Conservation (phyloP, 2,888 invertebrate genomes). For the Netelia melanura region DNA sequence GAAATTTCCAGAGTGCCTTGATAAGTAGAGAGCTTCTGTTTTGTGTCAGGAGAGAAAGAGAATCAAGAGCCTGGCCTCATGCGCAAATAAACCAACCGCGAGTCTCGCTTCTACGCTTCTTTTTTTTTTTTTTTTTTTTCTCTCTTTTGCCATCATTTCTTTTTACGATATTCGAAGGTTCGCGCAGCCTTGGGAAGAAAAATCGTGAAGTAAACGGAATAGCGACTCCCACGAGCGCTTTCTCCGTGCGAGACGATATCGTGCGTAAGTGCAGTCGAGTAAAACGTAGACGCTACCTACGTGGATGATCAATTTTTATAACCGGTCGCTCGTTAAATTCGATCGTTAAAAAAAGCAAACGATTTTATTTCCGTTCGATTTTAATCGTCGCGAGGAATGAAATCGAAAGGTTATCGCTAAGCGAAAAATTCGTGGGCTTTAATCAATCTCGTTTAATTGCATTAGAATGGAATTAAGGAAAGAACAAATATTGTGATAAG, state of each 20-base stretch:
- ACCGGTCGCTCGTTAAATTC: neutral
- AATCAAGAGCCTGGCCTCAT: constrained; percentile 33
- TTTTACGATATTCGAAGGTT: constrained; percentile 22
- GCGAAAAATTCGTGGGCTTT: no score
- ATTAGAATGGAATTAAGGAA: no score
- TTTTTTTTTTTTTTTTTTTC: neutral
- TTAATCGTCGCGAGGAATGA: no score
- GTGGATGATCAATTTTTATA: constrained; percentile 29
- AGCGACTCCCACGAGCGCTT: constrained; percentile 65
- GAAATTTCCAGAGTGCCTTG: constrained; percentile 59
- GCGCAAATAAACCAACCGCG: constrained; percentile 51
- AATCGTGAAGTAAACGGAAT: constrained; percentile 50
- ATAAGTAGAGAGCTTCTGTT: constrained; percentile 64
- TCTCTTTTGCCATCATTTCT: neutral
- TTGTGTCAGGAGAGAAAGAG: constrained; percentile 41
- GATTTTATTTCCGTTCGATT: no score
- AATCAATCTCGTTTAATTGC: no score
- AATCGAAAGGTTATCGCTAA: no score
- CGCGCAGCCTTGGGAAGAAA: constrained; percentile 26
- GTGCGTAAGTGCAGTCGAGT: constrained; percentile 46
- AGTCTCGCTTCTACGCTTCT: constrained; percentile 1
- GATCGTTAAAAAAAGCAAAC: no score
- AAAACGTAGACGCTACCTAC: constrained; percentile 39
- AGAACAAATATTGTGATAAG: no score
- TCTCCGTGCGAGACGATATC: constrained; percentile 39